Conservation (phyloP, 2,888 invertebrate genomes). For the Drosophila eohydei region DNA sequence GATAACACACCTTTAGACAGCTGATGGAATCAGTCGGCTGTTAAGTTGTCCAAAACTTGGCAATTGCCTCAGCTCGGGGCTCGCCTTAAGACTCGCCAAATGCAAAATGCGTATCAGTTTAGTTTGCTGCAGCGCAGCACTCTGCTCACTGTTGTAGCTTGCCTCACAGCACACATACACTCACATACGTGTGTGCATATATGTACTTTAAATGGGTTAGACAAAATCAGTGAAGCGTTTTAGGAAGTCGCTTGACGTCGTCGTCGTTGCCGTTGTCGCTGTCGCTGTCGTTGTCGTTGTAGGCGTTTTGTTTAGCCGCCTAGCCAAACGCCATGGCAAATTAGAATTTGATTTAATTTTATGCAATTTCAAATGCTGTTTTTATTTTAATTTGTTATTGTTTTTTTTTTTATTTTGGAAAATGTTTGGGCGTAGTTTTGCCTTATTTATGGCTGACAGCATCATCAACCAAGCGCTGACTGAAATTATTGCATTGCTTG, state of each 20-base stretch:
- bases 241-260: slow-evolving; percentile 69
- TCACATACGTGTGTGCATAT: neutral
- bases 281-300: slow-evolving; percentile 50
- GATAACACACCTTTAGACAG: slow-evolving; percentile 53
- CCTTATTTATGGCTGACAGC: slow-evolving; percentile 70
- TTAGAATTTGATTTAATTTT: slow-evolving; percentile 78
- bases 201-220: slow-evolving; percentile 62
- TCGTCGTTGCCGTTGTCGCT: slow-evolving; percentile 14
- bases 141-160: neutral
- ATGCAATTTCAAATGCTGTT: slow-evolving; percentile 69
- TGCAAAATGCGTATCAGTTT: slow-evolving; percentile 63
- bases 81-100: slow-evolving; percentile 56
- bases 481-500: slow-evolving; percentile 65
- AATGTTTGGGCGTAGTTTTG: slow-evolving; percentile 63
- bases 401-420: slow-evolving; percentile 51
- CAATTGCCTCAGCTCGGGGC: slow-evolving; percentile 39
- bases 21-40: slow-evolving; percentile 67
- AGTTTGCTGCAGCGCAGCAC: slow-evolving; percentile 8
- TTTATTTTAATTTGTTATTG: slow-evolving; percentile 26
- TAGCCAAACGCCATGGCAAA: slow-evolving; percentile 56
- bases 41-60: slow-evolving; percentile 65
- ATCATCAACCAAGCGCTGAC: slow-evolving; percentile 32
- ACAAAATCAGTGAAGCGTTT: slow-evolving; percentile 76
- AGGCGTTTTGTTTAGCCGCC: slow-evolving; percentile 65
- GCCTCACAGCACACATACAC: slow-evolving; percentile 8